Percentiles rank a stretch among this genome's conserved stretches.
Evolutionary conservation across 2,113 vertebrate genomes (phyloP).

Genomic region (Zingel zingel): DNA sequence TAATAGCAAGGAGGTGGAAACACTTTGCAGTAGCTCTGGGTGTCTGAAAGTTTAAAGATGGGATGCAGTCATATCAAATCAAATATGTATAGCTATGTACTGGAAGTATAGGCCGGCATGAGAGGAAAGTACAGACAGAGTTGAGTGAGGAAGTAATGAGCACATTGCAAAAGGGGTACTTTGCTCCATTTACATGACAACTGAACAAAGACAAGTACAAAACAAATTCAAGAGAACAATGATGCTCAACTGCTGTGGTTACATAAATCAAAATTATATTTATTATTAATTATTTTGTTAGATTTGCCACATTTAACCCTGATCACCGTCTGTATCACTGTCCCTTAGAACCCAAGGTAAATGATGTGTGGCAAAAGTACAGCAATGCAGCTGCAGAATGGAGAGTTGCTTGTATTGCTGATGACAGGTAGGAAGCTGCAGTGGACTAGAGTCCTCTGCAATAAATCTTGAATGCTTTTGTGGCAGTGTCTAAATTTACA

Average conservation of each 20-base stretch:
- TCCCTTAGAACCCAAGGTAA: not conserved
- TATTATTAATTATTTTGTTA: not conserved
- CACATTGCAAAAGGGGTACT: conserved; percentile 17
- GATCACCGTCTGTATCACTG: not conserved
- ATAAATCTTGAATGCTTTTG: conserved; percentile 62
- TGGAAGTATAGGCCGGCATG: not conserved
- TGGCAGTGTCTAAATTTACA: conserved; percentile 44
- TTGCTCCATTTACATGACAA: conserved; percentile 6
- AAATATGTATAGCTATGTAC: too few species aligned
- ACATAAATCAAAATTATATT: not conserved
- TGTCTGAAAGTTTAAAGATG: conserved; percentile 5
- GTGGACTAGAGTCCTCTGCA: conserved; percentile 56
- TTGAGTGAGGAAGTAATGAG: conserved; percentile 14
- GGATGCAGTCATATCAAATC: not conserved
- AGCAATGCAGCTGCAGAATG: conserved; percentile 67
- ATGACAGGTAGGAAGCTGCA: conserved; percentile 73
- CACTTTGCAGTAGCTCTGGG: not conserved
- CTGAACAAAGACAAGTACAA: conserved; percentile 1
- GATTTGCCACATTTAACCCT: conserved; percentile 15
- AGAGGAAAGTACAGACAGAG: conserved; percentile 1
- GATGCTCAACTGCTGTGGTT: not conserved
- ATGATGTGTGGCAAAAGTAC: conserved; percentile 31
- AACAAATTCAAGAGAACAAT: not conserved
- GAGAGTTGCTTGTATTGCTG: conserved; percentile 60
- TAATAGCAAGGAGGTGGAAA: not conserved